Conservation (phyloP, 2,888 invertebrate species). For the Hirtodrosophila histrioides region DNA sequence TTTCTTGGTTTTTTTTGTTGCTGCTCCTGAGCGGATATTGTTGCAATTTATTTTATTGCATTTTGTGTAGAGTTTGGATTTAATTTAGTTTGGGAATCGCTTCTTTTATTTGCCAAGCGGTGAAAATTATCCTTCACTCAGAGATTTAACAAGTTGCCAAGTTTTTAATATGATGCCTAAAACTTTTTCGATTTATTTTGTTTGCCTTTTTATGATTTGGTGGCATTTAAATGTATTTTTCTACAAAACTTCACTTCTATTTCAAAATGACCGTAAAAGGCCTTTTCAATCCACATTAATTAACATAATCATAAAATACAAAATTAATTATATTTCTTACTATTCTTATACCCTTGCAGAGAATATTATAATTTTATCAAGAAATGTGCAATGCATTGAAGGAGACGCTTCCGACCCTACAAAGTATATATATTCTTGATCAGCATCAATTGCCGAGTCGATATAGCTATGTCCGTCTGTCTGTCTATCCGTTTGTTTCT, state of each 20-base stretch:
- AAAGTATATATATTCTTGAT: too few species aligned
- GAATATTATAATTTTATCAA: too few species aligned
- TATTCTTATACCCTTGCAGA: not conserved
- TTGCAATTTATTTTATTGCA: constrained; percentile 81
- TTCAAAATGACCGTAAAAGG: not conserved
- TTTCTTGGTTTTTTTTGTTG: constrained; percentile 13
- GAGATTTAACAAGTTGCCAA: constrained; percentile 71
- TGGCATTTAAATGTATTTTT: constrained; percentile 22
- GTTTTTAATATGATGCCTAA: constrained; percentile 69
- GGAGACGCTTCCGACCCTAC: too few species aligned
- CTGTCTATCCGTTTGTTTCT: too few species aligned
- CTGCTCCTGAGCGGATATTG: constrained; percentile 60
- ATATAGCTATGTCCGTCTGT: too few species aligned
- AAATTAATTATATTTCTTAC: too few species aligned
- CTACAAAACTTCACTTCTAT: not conserved
- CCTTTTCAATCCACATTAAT: too few species aligned
- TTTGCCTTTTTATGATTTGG: constrained; percentile 37
- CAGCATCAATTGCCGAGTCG: too few species aligned
- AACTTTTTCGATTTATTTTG: constrained; percentile 73
- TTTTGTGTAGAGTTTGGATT: constrained; percentile 70
- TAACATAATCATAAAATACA: too few species aligned
- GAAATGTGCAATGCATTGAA: too few species aligned
- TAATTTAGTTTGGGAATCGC: constrained; percentile 65
- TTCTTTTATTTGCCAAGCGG: constrained; percentile 33
- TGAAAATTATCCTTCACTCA: constrained; percentile 47